Conservation (phyloP, 1,140 invertebrate species). For the Copidosoma floridanum region DNA sequence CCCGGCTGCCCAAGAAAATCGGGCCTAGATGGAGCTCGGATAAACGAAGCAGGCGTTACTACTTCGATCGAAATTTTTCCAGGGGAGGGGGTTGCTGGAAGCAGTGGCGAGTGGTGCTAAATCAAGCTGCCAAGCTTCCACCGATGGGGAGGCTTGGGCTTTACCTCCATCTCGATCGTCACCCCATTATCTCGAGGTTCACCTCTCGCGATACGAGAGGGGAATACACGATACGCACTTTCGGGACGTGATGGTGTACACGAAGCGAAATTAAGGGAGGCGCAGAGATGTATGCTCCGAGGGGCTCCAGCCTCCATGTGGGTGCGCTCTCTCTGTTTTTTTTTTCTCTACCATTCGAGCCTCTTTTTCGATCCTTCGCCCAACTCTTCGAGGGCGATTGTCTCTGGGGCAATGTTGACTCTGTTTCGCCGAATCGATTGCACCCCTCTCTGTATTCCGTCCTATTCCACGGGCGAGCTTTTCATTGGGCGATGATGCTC, state of each 20-base stretch:
- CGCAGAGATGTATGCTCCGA: not conserved
- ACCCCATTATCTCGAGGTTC: slow-evolving; percentile 32
- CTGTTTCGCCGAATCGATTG: slow-evolving; percentile 1
- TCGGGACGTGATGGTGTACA: too few species aligned
- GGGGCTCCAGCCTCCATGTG: not conserved
- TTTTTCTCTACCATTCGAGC: not conserved
- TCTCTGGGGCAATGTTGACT: slow-evolving; percentile 3
- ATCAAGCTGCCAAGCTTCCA: slow-evolving; percentile 18
- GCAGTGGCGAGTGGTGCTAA: slow-evolving; percentile 2
- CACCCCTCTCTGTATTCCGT: too few species aligned
- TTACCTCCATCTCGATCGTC: slow-evolving; percentile 33
- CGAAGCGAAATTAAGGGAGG: too few species aligned
- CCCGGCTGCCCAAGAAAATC: not conserved
- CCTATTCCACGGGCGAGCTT: too few species aligned
- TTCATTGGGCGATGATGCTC: slow-evolving; percentile 9
- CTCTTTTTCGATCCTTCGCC: too few species aligned
- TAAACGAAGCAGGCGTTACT: slow-evolving; percentile 5
- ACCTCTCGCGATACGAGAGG: too few species aligned
- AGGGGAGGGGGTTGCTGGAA: not conserved
- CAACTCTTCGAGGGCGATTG: not conserved
- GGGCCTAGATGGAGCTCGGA: slow-evolving; percentile 16
- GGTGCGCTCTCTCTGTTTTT: not conserved
- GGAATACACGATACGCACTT: too few species aligned
- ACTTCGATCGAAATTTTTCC: not conserved
- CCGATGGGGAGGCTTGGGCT: not conserved